Percentiles rank a stretch among this genome's conserved stretches.
Conservation (phyloP, 2,888 invertebrate species). For the Lithophane leautieri region DNA sequence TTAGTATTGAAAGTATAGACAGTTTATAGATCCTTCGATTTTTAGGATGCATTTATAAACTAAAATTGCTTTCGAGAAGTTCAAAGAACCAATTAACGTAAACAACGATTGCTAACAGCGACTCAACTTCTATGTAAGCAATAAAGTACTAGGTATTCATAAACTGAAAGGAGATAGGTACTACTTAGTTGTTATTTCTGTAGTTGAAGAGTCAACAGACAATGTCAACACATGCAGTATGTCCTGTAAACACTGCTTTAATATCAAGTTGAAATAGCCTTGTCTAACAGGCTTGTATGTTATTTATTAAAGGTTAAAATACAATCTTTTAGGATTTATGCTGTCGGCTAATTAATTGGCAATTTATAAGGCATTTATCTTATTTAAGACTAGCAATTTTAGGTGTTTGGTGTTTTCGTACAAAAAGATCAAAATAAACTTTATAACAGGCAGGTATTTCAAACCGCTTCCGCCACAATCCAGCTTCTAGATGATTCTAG, state of each 20-base stretch:
- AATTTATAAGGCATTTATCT: slow-evolving; percentile 25
- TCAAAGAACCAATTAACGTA: slow-evolving; percentile 22
- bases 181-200: slow-evolving; percentile 13
- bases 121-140: neutral
- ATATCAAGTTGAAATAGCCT: slow-evolving; percentile 3
- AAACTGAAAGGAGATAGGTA: slow-evolving; percentile 6
- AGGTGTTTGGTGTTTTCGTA: slow-evolving; percentile 3
- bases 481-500: too few species aligned
- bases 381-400: neutral
- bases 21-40: neutral
- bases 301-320: slow-evolving; percentile 1
- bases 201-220: slow-evolving; percentile 13
- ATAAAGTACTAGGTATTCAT: slow-evolving; percentile 29
- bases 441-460: too few species aligned
- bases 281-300: neutral
- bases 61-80: neutral
- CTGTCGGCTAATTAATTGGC: slow-evolving; percentile 16
- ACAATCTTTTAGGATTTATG: slow-evolving; percentile 16
- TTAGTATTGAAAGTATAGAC: too few species aligned
- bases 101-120: neutral
- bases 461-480: too few species aligned
- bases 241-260: neutral
- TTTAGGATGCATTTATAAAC: neutral
- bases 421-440: too few species aligned
- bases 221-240: slow-evolving; percentile 7